Evolutionary conservation across 2,888 invertebrate species (phyloP).

Genomic region (Trachelus stipa): DNA sequence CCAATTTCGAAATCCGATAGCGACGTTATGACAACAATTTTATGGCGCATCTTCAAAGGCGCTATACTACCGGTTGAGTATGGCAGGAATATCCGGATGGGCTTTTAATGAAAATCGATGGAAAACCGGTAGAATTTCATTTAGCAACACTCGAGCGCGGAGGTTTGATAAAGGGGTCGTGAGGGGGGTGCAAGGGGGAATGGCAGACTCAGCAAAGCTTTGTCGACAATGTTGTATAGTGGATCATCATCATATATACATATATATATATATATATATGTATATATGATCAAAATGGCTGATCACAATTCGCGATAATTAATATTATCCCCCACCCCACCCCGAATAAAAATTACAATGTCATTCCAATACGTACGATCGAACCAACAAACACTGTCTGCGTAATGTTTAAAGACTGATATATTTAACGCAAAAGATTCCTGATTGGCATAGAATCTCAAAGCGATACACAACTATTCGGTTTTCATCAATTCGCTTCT

Average conservation of each 20-base stretch:
- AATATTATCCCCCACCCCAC: conserved; percentile 32
- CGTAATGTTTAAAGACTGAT: not conserved
- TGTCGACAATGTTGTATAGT: not conserved
- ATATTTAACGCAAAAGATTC: not conserved
- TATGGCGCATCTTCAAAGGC: conserved; percentile 37
- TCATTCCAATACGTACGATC: not conserved
- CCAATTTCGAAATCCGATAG: conserved; percentile 39
- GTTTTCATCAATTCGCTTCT: not conserved
- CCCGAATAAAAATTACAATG: not conserved
- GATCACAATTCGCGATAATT: conserved; percentile 34
- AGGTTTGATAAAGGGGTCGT: not conserved
- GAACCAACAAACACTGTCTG: not conserved
- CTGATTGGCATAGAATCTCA: not conserved
- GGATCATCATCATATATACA: not conserved
- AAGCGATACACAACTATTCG: not conserved
- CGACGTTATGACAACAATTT: conserved; percentile 40
- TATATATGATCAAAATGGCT: not conserved
- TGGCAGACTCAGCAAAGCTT: not conserved
- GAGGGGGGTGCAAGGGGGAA: not conserved
- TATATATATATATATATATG: too few relatives aligned
- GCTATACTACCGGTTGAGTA: not conserved
- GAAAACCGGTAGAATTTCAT: conserved; percentile 18
- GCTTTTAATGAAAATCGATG: conserved; percentile 43
- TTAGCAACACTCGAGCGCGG: not conserved
- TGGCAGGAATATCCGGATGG: conserved; percentile 23